Percentiles rank a stretch among this genome's conserved stretches.
These are phyloP conservation scores for Australoheros facetus DNA, from an alignment of 2,797 vertebrate genomes.

Conservation along the genomic window DNA sequence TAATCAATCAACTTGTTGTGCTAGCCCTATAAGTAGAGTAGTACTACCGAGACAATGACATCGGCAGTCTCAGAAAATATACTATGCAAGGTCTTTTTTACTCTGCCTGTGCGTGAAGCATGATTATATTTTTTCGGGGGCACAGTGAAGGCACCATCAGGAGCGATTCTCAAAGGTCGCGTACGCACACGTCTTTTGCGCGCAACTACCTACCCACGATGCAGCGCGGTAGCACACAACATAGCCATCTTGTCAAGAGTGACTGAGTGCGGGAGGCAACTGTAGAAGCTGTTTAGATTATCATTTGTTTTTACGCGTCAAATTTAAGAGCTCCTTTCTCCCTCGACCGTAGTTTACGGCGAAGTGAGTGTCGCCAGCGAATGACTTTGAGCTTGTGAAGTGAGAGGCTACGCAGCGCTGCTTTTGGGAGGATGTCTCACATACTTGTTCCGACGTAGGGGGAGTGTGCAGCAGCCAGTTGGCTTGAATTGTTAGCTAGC, in stretches of 20 bases:
- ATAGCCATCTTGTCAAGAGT: slow-evolving; percentile 86
- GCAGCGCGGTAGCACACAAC: slow-evolving; percentile 75
- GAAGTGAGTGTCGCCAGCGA: slow-evolving; percentile 18
- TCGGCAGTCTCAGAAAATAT: no score
- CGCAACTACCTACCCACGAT: slow-evolving; percentile 73
- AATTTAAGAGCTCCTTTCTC: slow-evolving; percentile 17
- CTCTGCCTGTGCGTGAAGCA: no score
- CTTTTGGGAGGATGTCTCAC: slow-evolving; percentile 79
- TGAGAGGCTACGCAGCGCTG: slow-evolving; percentile 31
- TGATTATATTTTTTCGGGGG: neutral
- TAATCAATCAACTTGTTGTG: no score
- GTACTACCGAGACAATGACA: no score
- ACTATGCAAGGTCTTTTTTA: neutral
- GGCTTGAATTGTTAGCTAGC: slow-evolving; percentile 72
- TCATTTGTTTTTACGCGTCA: slow-evolving; percentile 50
- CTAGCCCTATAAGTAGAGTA: no score
- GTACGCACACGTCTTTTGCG: slow-evolving; percentile 67
- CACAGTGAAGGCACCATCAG: slow-evolving; percentile 36
- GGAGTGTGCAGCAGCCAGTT: slow-evolving; percentile 77
- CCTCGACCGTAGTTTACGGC: slow-evolving; percentile 1
- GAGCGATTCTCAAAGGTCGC: slow-evolving; percentile 52
- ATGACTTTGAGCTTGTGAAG: slow-evolving; percentile 1
- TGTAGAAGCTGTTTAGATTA: slow-evolving; percentile 60
- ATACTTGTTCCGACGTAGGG: slow-evolving; percentile 87
- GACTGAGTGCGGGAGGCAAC: slow-evolving; percentile 74